phyloP scores from a whole-genome alignment of 2,797 vertebrate genomes.

The Taeniopygia guttata region DNA sequence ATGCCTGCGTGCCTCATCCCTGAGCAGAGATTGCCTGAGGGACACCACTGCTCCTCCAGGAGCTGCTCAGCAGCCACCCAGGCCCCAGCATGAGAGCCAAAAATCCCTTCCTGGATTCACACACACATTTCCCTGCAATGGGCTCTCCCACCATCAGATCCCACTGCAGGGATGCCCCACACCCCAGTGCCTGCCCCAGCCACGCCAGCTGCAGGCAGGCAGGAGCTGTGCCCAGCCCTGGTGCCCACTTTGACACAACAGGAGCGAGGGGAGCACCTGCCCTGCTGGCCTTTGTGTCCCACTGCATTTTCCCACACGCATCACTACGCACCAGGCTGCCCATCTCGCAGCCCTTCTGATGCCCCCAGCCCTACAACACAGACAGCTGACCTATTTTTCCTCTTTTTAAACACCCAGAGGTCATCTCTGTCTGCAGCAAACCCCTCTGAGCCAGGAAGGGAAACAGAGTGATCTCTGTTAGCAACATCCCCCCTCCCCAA shows the following conservation, averaged over 20 bases:
- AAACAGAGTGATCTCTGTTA: not conserved
- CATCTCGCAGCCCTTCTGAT: not conserved
- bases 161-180: not conserved
- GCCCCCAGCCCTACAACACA: slow-evolving; percentile 19
- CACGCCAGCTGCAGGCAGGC: not conserved
- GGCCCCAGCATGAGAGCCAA: not conserved
- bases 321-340: accelerated
- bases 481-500: not conserved
- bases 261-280: not conserved
- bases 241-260: not conserved
- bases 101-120: not conserved
- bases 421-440: slow-evolving; percentile 21
- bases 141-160: accelerated
- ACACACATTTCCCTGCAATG: not conserved
- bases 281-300: not conserved
- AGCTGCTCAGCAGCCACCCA: not conserved
- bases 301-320: not conserved
- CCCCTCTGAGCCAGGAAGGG: not conserved
- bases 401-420: slow-evolving; percentile 41
- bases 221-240: not conserved
- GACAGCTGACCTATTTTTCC: slow-evolving; percentile 54
- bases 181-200: not conserved
- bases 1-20: not conserved
- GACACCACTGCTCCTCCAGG: not conserved
- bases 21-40: accelerated